These are phyloP conservation scores for Dipodomys ordii DNA, from an alignment of 2,113 vertebrate species.

Conservation along the genomic window DNA sequence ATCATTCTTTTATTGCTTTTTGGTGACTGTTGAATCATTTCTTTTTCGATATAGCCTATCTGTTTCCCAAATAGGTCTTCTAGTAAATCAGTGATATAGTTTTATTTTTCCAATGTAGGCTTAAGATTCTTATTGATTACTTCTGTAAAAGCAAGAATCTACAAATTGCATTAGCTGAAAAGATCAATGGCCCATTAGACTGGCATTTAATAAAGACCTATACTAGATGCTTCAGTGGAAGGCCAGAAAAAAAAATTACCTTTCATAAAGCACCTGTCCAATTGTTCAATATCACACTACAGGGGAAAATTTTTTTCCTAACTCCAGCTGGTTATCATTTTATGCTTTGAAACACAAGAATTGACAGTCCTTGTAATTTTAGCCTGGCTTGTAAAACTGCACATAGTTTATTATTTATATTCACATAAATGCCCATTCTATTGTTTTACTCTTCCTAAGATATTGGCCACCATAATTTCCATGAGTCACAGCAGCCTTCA, in stretches of 20 bases:
- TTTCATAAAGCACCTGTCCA: conserved; percentile 81
- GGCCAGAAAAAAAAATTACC: conserved; percentile 68
- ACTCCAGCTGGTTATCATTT: conserved; percentile 79
- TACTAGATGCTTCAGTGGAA: conserved; percentile 63
- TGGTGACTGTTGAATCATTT: conserved; percentile 59
- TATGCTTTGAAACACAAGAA: conserved; percentile 75
- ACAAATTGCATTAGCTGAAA: conserved; percentile 80
- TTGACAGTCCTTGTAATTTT: conserved; percentile 78
- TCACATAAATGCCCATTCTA: conserved; percentile 71
- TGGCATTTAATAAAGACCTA: conserved; percentile 78
- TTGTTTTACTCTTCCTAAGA: conserved; percentile 67
- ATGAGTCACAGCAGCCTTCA: neutral
- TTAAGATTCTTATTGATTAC: conserved; percentile 78
- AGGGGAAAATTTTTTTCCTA: conserved; percentile 67
- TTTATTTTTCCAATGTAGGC: conserved; percentile 64
- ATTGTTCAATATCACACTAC: conserved; percentile 76
- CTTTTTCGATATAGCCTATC: conserved; percentile 49
- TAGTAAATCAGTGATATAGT: conserved; percentile 72
- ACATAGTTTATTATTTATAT: conserved; percentile 73
- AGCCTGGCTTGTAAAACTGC: conserved; percentile 70
- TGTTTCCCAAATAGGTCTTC: conserved; percentile 56
- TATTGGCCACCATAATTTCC: conserved; percentile 64
- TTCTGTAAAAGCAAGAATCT: conserved; percentile 73
- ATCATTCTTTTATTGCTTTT: conserved; percentile 61
- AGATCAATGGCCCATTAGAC: conserved; percentile 79